phyloP scores from a whole-genome alignment of 1,140 invertebrate genomes.

The Lerema accius region DNA sequence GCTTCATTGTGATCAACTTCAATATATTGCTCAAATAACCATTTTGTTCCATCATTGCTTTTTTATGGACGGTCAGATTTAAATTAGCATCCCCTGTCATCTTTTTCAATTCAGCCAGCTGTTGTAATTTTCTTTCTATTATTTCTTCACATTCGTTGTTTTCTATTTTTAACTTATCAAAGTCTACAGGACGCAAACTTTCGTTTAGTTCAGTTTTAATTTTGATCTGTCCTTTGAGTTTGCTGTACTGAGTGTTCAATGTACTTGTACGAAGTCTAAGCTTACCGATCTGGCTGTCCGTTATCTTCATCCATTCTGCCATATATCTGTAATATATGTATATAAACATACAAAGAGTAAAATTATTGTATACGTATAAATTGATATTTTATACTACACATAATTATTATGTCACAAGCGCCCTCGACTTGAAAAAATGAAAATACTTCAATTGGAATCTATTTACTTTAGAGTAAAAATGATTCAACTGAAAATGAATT shows the following conservation, averaged over 20 bases:
- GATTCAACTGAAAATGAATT: too few species aligned
- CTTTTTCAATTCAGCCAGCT: conserved; percentile 78
- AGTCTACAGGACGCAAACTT: conserved; percentile 79
- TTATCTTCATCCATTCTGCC: conserved; percentile 79
- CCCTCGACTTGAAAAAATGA: too few species aligned
- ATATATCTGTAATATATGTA: conserved; percentile 57
- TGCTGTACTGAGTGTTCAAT: conserved; percentile 76
- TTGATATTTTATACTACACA: too few species aligned
- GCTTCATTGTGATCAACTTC: conserved; percentile 56
- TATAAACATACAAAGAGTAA: too few species aligned
- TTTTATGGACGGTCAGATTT: conserved; percentile 76
- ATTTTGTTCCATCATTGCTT: conserved; percentile 74
- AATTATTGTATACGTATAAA: too few species aligned
- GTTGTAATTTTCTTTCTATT: conserved; percentile 76
- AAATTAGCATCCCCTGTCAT: conserved; percentile 79
- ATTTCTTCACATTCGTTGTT: conserved; percentile 73
- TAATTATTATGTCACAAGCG: too few species aligned
- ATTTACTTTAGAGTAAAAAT: too few species aligned
- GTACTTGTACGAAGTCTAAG: conserved; percentile 79
- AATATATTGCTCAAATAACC: conserved; percentile 59
- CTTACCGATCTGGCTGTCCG: conserved; percentile 78
- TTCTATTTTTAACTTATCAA: conserved; percentile 83
- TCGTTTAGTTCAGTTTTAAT: conserved; percentile 79
- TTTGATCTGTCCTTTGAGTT: conserved; percentile 75
- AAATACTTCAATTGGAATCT: too few species aligned